Conservation (phyloP, 1,140 invertebrate genomes). For the Lepidurus apus region DNA sequence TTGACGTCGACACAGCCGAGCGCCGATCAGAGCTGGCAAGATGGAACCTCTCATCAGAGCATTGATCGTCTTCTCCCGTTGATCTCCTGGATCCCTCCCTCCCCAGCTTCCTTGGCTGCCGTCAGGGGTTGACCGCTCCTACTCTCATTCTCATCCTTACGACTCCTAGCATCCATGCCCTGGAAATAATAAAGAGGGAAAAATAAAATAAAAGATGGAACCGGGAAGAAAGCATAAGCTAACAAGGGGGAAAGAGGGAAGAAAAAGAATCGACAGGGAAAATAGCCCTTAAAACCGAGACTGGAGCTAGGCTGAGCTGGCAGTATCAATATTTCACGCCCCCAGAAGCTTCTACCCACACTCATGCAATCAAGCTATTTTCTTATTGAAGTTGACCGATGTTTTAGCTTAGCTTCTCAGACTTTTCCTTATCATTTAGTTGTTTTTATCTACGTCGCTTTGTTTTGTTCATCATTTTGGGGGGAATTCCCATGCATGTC, state of each 20-base stretch:
- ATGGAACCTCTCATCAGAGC: conserved; percentile 10
- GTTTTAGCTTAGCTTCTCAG: neutral
- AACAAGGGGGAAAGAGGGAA: neutral
- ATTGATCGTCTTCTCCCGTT: neutral
- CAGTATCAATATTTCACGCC: neutral
- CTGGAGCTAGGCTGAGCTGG: neutral
- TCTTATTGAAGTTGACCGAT: neutral
- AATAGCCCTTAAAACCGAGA: neutral
- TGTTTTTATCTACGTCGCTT: neutral
- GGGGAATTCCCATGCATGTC: too few relatives aligned
- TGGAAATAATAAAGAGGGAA: neutral
- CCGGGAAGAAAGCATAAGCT: neutral
- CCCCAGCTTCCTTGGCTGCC: neutral
- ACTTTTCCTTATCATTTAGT: neutral
- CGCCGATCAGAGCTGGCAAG: neutral
- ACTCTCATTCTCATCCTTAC: neutral
- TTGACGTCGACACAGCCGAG: neutral
- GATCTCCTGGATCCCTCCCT: neutral
- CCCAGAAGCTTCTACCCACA: neutral
- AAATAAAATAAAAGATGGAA: neutral
- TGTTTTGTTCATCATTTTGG: too few relatives aligned
- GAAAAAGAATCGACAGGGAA: neutral
- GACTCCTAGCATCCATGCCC: neutral
- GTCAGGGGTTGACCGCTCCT: neutral
- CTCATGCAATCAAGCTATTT: neutral